A percentile compares a stretch with the other conserved stretches of the same genome.
Conservation (phyloP, 2,113 vertebrate species). For the Sinocyclocheilus maitianheensis region DNA sequence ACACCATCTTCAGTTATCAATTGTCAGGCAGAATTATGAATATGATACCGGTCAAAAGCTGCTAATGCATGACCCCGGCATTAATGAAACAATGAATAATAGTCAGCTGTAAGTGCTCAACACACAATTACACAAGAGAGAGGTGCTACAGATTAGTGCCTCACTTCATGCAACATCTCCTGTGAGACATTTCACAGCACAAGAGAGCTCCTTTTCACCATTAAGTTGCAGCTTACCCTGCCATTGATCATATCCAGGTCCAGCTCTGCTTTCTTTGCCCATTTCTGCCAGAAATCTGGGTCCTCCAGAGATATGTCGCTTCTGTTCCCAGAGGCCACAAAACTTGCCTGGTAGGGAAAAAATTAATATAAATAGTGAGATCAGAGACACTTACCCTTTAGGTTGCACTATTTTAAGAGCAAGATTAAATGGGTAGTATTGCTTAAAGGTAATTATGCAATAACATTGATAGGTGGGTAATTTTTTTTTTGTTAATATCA, state of each 20-base stretch:
- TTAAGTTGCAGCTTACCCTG: constrained; percentile 79
- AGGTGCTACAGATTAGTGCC: neutral
- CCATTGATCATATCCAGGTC: constrained; percentile 94
- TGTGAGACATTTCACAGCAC: neutral
- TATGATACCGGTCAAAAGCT: constrained; percentile 35
- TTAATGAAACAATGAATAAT: constrained; percentile 37
- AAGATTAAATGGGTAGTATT: neutral
- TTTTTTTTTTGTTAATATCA: neutral
- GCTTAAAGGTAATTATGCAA: neutral
- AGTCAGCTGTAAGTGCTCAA: constrained; percentile 35
- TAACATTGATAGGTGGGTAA: neutral
- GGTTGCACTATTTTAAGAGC: constrained; percentile 28
- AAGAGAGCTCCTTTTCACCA: neutral
- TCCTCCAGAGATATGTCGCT: constrained; percentile 98
- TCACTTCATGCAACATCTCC: constrained; percentile 12
- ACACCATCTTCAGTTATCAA: constrained; percentile 48
- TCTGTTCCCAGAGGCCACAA: constrained; percentile 95
- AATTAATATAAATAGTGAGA: constrained; percentile 8
- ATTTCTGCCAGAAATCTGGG: constrained; percentile 99
- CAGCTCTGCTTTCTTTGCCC: constrained; percentile 98
- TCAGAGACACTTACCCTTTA: constrained; percentile 29
- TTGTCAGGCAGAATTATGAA: constrained; percentile 33
- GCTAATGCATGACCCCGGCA: constrained; percentile 36
- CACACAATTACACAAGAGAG: neutral
- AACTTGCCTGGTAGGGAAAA: constrained; percentile 85